Evolutionary conservation across 1,140 invertebrate genomes (phyloP).

Genomic region (Heliothis virescens): DNA sequence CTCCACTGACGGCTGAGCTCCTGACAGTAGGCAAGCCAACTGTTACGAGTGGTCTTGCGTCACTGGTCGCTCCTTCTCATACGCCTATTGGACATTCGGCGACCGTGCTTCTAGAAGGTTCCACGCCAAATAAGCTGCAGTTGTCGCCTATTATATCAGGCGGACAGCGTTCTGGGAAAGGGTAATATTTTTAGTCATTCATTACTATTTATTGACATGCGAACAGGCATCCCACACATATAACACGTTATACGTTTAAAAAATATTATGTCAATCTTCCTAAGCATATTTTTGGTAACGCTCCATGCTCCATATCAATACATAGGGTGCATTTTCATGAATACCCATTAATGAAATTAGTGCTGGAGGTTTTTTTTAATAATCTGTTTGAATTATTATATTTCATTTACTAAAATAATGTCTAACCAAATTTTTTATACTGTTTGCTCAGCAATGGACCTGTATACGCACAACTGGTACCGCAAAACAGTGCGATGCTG

Average conservation of each 20-base stretch:
- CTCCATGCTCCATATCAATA: too few species aligned
- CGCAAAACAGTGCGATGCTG: constrained; percentile 94
- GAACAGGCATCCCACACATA: too few species aligned
- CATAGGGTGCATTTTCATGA: too few species aligned
- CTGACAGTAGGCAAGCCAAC: constrained; percentile 58
- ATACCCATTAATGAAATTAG: too few species aligned
- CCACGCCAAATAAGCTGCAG: constrained; percentile 95
- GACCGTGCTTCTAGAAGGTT: constrained; percentile 96
- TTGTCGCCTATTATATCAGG: constrained; percentile 79
- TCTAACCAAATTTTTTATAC: background rate
- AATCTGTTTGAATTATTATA: too few species aligned
- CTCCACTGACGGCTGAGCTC: constrained; percentile 90
- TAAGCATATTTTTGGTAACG: too few species aligned
- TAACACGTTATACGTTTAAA: too few species aligned
- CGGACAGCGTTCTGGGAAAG: too few species aligned
- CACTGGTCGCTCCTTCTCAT: constrained; percentile 68
- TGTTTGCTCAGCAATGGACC: constrained; percentile 87
- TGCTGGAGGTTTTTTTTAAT: too few species aligned
- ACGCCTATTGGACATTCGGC: constrained; percentile 92
- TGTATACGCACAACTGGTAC: constrained; percentile 92
- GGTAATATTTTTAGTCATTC: too few species aligned
- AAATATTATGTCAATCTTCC: too few species aligned
- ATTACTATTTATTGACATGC: background rate
- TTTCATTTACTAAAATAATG: too few species aligned
- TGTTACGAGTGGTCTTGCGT: constrained; percentile 67